These are phyloP conservation scores for Chlamydotis undulata DNA, from an alignment of 2,113 vertebrate genomes.

Conservation along the genomic window DNA sequence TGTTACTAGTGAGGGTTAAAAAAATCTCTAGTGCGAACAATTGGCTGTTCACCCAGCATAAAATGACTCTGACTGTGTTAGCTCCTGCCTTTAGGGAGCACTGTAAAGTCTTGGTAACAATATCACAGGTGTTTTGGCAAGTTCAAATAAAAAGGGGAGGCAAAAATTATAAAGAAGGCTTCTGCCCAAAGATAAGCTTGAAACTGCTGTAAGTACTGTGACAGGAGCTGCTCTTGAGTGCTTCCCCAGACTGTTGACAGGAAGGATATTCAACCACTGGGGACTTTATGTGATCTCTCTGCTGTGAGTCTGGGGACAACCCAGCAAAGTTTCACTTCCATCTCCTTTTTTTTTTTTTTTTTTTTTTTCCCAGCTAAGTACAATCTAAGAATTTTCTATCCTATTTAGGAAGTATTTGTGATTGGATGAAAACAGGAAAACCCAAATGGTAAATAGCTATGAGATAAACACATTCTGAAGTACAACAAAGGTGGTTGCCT, in stretches of 20 bases:
- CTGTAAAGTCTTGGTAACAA: neutral
- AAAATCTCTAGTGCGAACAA: neutral
- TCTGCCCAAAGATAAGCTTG: neutral
- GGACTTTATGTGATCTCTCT: neutral
- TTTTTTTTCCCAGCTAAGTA: neutral
- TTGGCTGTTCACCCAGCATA: neutral
- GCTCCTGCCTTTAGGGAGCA: neutral
- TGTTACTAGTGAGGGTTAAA: constrained; percentile 33
- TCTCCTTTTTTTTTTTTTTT: neutral
- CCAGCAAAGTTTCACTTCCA: neutral
- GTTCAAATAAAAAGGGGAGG: neutral
- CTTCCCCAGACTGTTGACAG: neutral
- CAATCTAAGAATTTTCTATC: neutral
- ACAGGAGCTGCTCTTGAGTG: neutral
- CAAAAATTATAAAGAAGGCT: neutral
- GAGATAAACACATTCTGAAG: neutral
- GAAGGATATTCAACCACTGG: neutral
- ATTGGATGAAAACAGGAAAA: neutral
- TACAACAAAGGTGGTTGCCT: neutral
- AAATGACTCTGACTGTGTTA: neutral
- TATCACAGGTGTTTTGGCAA: neutral
- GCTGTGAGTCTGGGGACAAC: neutral
- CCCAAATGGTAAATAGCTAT: neutral
- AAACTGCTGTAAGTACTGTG: neutral
- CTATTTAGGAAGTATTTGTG: neutral